Evolutionary conservation across 2,797 vertebrate species (phyloP).

Genomic region (Babyrousa celebensis): DNA sequence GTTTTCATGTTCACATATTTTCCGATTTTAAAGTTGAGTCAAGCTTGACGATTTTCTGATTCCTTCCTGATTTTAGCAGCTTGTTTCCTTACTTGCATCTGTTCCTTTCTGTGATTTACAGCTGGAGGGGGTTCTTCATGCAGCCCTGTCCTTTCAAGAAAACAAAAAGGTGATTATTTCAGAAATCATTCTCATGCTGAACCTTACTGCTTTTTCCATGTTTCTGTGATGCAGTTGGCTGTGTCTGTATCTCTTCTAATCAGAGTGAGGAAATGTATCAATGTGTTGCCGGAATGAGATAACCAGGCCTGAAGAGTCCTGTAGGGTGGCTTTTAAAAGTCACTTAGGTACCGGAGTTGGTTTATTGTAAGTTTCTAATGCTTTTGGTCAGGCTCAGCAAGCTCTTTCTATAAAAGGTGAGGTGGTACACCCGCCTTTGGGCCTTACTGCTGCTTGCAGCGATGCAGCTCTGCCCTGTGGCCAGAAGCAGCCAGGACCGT

Average conservation of each 20-base stretch:
- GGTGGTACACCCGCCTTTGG: background rate
- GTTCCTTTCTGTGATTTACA: conserved; percentile 94
- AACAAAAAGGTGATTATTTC: conserved; percentile 98
- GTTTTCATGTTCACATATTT: background rate
- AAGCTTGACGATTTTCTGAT: conserved; percentile 77
- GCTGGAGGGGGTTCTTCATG: conserved; percentile 97
- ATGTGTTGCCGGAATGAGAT: background rate
- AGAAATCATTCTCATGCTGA: conserved; percentile 76
- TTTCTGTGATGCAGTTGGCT: conserved; percentile 40
- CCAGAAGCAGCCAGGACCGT: background rate
- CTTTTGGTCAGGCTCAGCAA: background rate
- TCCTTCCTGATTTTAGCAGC: conserved; percentile 87
- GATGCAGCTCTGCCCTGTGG: background rate
- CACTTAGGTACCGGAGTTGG: background rate
- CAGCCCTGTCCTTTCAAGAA: conserved; percentile 98
- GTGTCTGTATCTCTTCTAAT: background rate
- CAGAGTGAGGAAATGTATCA: background rate
- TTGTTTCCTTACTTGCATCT: conserved; percentile 91
- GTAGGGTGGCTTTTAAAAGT: background rate
- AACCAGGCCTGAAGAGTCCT: background rate
- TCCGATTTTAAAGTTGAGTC: conserved; percentile 10
- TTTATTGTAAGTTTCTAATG: background rate
- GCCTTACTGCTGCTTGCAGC: no score
- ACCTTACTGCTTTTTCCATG: conserved; percentile 49
- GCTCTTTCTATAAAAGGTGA: background rate